Conservation (phyloP, 2,888 invertebrate genomes). For the Amphipoea oculea region DNA sequence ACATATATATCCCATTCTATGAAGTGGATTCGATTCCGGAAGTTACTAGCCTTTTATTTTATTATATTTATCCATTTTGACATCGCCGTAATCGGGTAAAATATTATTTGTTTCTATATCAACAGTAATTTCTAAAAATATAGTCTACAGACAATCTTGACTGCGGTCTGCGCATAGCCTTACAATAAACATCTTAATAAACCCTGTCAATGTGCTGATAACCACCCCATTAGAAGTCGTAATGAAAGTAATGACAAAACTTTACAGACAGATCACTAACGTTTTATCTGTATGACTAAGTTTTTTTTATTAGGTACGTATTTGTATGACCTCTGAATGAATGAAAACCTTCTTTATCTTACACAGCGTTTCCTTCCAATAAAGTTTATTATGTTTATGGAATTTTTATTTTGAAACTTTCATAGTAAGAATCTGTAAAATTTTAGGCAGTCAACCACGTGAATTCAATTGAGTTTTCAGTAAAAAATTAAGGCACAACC, state of each 20-base stretch:
- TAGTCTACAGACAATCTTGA: not conserved
- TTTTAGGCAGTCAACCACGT: not conserved
- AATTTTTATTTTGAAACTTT: constrained; percentile 15
- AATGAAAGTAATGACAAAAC: constrained; percentile 17
- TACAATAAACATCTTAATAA: constrained; percentile 6
- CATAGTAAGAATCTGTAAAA: not conserved
- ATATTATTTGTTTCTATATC: too few species aligned
- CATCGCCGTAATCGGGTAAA: too few species aligned
- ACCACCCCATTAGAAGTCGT: not conserved
- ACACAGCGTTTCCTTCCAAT: not conserved
- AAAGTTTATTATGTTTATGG: not conserved
- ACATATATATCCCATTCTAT: not conserved
- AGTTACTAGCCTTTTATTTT: too few species aligned
- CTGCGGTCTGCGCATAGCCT: not conserved
- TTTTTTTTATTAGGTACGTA: not conserved
- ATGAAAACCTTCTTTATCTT: constrained; percentile 5
- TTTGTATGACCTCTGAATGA: constrained; percentile 5
- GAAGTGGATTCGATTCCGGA: not conserved
- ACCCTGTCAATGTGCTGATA: constrained; percentile 15
- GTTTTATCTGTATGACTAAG: constrained; percentile 9
- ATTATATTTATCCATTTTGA: too few species aligned
- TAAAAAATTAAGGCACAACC: not conserved
- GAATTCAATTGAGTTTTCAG: not conserved
- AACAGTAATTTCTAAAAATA: too few species aligned
- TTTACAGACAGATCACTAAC: constrained; percentile 35